Evolutionary conservation across 1,140 invertebrate genomes (phyloP), one percentile per base, ranked within the genome.

Genomic region (Drosophila equinoxialis): DNA sequence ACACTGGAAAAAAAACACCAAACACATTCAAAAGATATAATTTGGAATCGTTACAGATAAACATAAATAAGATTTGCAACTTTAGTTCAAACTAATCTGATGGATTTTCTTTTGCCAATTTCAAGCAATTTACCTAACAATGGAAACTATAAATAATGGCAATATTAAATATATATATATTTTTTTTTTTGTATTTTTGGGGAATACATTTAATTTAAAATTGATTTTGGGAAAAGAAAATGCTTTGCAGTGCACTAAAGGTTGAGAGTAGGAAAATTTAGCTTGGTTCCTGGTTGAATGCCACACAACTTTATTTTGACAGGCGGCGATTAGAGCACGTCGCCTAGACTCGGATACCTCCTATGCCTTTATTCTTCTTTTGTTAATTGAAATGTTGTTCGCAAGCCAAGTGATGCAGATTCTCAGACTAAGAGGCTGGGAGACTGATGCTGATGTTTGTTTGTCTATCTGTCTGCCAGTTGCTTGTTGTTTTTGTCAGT

Each of bases 311-410:
- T 64, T 86, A 81, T 86, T 86, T 86, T 87, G 82, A 87, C 82
- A 86, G 83, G 79, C 82, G 72, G 69, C 76, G 82, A 86, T 87
- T 86, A 83, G 79, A 82, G 58, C 65, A 39, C 35, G 74, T 69
- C 66, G 37, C 13, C 35, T 11, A 17, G 20, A n/a, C 5, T 51
- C 62, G 20, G 26, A 30, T 30, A 30, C 26, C 62, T 35, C 35
- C 55, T 61, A 65, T 74, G 30, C 20, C 7, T 23, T 41, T 14
- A 17, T 10, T 2, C 26, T 35, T 55, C 79, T 74, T 71, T 73
- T 67, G 79, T 74, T 86, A 83, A 86, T 86, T 86, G 83, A 86
- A 86, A 87, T 87, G 83, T 83, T 83, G 79, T 78, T 71, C 67
- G 71, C 64, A 60, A 20, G 30, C 45, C 51, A 35, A 13, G 30